Conservation (phyloP, 35 echinoderm and acorn worm species). For the Hemicentrotus pulcherrimus region DNA sequence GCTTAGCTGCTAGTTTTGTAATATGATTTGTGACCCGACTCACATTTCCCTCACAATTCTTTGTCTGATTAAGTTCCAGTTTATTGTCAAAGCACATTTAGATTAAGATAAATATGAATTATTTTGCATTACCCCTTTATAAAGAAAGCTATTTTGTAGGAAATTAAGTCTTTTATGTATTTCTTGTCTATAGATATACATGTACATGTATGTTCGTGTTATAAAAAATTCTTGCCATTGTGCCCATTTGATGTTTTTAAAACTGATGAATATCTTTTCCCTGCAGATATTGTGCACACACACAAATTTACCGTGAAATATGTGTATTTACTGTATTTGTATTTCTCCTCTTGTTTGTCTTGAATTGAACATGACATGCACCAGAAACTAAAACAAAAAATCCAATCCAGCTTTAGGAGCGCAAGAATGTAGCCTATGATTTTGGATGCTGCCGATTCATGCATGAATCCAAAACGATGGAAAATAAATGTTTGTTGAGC, state of each 20-base stretch:
- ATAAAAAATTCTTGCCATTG: background rate
- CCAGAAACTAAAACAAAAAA: background rate
- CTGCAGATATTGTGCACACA: background rate
- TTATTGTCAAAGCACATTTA: background rate
- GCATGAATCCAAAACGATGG: background rate
- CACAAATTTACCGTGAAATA: background rate
- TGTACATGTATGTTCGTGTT: background rate
- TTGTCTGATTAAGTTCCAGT: background rate
- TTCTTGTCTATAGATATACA: background rate
- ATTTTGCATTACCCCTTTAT: background rate
- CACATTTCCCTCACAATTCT: background rate
- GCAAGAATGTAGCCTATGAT: background rate
- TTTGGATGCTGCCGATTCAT: background rate
- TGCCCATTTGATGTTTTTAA: background rate
- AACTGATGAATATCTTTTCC: background rate
- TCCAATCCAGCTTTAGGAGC: background rate
- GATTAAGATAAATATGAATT: background rate
- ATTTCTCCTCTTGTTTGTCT: background rate
- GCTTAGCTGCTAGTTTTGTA: background rate
- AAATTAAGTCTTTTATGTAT: background rate
- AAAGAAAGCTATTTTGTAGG: too few species aligned
- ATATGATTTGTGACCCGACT: background rate
- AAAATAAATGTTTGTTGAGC: background rate
- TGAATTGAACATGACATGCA: background rate
- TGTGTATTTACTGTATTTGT: background rate